These are phyloP conservation scores for Anas capensis DNA, from an alignment of 2,797 vertebrate species.

Conservation along the genomic window DNA sequence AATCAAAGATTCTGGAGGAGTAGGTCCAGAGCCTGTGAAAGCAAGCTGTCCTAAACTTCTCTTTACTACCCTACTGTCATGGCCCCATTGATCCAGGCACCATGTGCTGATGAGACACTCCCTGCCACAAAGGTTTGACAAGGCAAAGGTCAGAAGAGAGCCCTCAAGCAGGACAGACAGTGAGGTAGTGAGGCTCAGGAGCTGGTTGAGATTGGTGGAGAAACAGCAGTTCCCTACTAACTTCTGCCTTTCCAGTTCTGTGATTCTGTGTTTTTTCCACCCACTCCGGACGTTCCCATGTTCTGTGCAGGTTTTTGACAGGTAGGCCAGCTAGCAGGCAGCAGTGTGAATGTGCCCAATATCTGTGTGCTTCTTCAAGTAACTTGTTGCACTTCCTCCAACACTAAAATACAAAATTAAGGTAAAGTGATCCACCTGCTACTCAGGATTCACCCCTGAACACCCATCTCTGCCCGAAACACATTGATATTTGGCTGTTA, in stretches of 20 bases:
- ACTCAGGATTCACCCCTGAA: background rate
- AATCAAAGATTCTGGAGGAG: background rate
- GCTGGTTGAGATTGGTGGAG: accelerated
- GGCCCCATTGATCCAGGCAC: background rate
- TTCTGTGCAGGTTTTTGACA: background rate
- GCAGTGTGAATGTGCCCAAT: accelerated
- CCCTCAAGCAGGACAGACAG: background rate
- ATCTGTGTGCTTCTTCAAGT: background rate
- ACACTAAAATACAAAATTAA: background rate
- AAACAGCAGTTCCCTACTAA: background rate
- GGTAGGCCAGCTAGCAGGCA: background rate
- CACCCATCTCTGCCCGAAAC: background rate
- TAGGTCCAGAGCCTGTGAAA: background rate
- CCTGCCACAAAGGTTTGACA: background rate
- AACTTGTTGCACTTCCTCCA: background rate
- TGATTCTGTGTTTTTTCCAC: background rate
- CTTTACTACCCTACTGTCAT: background rate
- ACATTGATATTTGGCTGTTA: accelerated
- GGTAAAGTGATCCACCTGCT: background rate
- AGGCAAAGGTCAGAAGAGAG: background rate
- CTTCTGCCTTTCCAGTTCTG: background rate
- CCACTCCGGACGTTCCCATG: accelerated
- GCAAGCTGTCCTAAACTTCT: background rate
- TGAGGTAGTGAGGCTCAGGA: background rate
- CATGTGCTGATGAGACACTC: accelerated